Evolutionary conservation across 2,113 vertebrate genomes (phyloP).

Genomic region (Kryptolebias marmoratus): DNA sequence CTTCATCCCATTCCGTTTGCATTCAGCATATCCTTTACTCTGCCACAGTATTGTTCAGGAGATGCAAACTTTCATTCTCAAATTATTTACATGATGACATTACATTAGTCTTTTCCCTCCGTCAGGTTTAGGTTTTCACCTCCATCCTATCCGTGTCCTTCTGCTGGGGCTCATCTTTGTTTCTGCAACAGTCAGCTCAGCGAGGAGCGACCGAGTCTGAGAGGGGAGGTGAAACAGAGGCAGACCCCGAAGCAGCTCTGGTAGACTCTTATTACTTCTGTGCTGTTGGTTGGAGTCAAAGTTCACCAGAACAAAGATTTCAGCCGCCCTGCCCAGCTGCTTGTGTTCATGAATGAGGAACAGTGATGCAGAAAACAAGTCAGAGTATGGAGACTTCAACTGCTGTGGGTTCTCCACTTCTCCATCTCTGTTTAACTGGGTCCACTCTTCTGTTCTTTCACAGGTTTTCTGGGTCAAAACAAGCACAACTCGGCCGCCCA

Average conservation of each 20-base stretch:
- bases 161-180: conserved; percentile 8
- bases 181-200: conserved; percentile 52
- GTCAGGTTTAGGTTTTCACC: neutral
- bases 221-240: conserved; percentile 84
- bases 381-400: conserved; percentile 66
- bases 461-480: conserved; percentile 80
- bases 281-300: conserved; percentile 70
- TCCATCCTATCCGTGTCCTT: conserved; percentile 29
- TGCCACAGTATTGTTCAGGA: neutral
- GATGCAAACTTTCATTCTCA: neutral
- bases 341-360: conserved; percentile 79
- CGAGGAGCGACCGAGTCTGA: conserved; percentile 78
- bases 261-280: conserved; percentile 54
- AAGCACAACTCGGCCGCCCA: conserved; percentile 79
- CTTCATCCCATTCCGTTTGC: neutral
- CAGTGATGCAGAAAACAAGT: conserved; percentile 82
- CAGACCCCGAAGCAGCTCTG: conserved; percentile 75
- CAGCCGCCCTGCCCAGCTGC: conserved; percentile 38
- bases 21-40: conserved; percentile 3
- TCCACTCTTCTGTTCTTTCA: conserved; percentile 76
- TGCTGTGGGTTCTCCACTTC: neutral
- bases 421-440: conserved; percentile 12
- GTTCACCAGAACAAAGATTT: conserved; percentile 81
- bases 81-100: conserved; percentile 5
- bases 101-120: neutral